Percentiles rank a stretch among this genome's conserved stretches.
Evolutionary conservation across 1,140 invertebrate species (phyloP).

Genomic region (Aphelinus certus): DNA sequence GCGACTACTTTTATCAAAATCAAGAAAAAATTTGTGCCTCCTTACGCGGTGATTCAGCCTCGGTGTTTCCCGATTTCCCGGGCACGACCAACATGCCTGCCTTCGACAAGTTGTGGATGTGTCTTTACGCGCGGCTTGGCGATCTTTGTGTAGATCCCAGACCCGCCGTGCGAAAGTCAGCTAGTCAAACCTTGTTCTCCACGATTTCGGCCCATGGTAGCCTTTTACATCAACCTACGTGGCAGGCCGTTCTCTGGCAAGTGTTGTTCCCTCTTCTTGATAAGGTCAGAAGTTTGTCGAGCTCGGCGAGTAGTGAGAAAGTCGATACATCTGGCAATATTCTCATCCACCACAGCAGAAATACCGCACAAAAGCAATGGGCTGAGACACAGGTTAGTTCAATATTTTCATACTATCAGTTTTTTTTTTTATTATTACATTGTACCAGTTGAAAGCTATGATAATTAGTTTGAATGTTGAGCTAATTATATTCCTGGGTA

Average conservation of each 20-base stretch:
- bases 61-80: slow-evolving; percentile 84
- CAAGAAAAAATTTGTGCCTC: slow-evolving; percentile 84
- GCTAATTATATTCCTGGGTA: too few relatives aligned
- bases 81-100: slow-evolving; percentile 85
- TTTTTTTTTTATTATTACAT: neutral
- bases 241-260: slow-evolving; percentile 90
- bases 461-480: too few relatives aligned
- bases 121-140: slow-evolving; percentile 87
- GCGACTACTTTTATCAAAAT: slow-evolving; percentile 96
- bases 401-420: neutral
- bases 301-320: slow-evolving; percentile 92
- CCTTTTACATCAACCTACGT: slow-evolving; percentile 85
- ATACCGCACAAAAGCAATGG: slow-evolving; percentile 99
- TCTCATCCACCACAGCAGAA: slow-evolving; percentile 97
- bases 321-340: slow-evolving; percentile 93
- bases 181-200: slow-evolving; percentile 97
- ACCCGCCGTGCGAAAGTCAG: slow-evolving; percentile 96
- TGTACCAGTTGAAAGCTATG: neutral
- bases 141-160: slow-evolving; percentile 95
- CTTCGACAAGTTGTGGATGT: slow-evolving; percentile 96
- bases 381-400: slow-evolving; percentile 89
- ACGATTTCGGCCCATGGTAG: slow-evolving; percentile 95
- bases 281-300: slow-evolving; percentile 89
- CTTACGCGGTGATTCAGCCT: slow-evolving; percentile 72
- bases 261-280: slow-evolving; percentile 96